phyloP scores from a whole-genome alignment of 2,888 invertebrate genomes.

The Folsomia candida region DNA sequence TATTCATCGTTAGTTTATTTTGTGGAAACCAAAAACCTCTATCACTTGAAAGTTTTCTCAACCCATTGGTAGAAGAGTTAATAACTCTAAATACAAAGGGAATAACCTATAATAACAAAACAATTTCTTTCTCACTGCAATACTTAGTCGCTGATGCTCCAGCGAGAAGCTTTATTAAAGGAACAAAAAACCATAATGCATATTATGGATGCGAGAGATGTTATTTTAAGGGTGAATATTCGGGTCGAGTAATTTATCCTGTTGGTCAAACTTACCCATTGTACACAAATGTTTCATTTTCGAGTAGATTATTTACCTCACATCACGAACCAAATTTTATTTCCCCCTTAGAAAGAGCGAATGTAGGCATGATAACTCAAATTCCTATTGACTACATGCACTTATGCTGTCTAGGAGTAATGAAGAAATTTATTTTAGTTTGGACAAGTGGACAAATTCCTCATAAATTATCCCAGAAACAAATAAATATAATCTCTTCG shows the following conservation, averaged over 20 bases:
- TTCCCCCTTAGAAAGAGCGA: slow-evolving; percentile 14
- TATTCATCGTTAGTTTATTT: neutral
- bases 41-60: neutral
- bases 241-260: slow-evolving; percentile 22
- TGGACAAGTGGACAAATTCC: slow-evolving; percentile 10
- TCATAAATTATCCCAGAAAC: neutral
- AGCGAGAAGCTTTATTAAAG: too few relatives aligned
- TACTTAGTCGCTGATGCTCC: slow-evolving; percentile 38
- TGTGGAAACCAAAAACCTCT: neutral
- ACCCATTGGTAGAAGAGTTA: neutral
- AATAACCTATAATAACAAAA: neutral
- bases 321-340: slow-evolving; percentile 29
- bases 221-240: slow-evolving; percentile 17
- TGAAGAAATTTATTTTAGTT: slow-evolving; percentile 19
- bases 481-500: neutral
- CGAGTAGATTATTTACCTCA: neutral
- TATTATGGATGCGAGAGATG: slow-evolving; percentile 37
- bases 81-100: neutral
- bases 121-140: neutral
- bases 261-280: slow-evolving; percentile 12
- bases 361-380: slow-evolving; percentile 24
- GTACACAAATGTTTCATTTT: slow-evolving; percentile 26
- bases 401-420: slow-evolving; percentile 30
- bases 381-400: slow-evolving; percentile 35
- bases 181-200: too few relatives aligned